A percentile compares a stretch with the other conserved stretches of the same genome.
Conservation (phyloP, 2,888 invertebrate species). For the Papilio demoleus region DNA sequence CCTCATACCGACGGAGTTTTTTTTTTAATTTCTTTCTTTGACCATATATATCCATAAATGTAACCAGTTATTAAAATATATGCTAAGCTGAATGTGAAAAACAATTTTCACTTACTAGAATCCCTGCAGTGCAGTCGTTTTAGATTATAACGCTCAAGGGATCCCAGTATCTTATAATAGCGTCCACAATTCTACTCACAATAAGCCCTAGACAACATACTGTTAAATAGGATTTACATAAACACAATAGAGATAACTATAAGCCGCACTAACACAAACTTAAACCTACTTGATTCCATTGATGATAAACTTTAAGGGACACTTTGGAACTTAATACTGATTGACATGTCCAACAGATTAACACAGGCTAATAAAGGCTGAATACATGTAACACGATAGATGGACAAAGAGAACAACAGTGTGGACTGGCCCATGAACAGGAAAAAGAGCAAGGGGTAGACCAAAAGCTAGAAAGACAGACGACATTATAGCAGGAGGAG, state of each 20-base stretch:
- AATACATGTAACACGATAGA: too few relatives aligned
- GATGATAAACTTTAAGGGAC: slow-evolving; percentile 10
- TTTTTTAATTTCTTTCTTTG: too few relatives aligned
- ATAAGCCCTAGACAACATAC: slow-evolving; percentile 25
- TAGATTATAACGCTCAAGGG: slow-evolving; percentile 7
- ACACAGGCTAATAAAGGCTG: background rate
- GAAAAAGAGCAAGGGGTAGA: too few relatives aligned
- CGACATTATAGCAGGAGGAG: too few relatives aligned
- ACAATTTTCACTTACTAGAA: slow-evolving; percentile 12
- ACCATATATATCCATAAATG: too few relatives aligned
- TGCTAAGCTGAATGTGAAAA: background rate
- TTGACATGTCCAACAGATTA: background rate
- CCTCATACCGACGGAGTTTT: too few relatives aligned
- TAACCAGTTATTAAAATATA: too few relatives aligned
- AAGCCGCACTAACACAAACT: slow-evolving; percentile 1
- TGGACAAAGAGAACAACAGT: too few relatives aligned
- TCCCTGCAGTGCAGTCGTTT: background rate
- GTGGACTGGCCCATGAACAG: too few relatives aligned
- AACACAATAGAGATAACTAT: background rate
- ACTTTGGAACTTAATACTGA: background rate
- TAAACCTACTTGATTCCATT: background rate
- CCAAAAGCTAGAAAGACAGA: too few relatives aligned
- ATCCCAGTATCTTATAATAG: slow-evolving; percentile 5
- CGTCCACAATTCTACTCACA: slow-evolving; percentile 15
- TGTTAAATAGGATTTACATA: slow-evolving; percentile 30